Percentiles rank a stretch among this genome's conserved stretches.
Evolutionary conservation across 1,140 invertebrate genomes (phyloP).

Genomic region (Bombus balteatus): DNA sequence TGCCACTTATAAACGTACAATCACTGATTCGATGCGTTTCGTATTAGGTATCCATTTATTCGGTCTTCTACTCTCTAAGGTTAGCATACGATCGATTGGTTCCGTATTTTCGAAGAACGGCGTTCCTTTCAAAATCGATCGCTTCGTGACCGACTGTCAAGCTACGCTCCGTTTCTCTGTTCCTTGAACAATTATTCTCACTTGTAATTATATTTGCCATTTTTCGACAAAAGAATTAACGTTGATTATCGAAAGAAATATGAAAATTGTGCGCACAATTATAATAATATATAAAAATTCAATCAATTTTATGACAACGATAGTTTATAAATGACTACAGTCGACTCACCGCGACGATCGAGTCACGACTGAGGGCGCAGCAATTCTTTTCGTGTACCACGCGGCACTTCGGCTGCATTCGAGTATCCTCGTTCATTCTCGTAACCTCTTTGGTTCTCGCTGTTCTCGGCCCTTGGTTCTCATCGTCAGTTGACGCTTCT

Average conservation of each 20-base stretch:
- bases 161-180: not conserved
- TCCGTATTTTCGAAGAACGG: not conserved
- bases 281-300: not conserved
- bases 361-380: slow-evolving; percentile 43
- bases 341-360: slow-evolving; percentile 9
- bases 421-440: slow-evolving; percentile 37
- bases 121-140: slow-evolving; percentile 39
- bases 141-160: slow-evolving; percentile 25
- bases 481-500: not conserved
- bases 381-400: slow-evolving; percentile 33
- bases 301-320: not conserved
- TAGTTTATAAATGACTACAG: not conserved
- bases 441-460: slow-evolving; percentile 15
- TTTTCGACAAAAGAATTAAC: not conserved
- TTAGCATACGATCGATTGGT: not conserved
- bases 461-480: not conserved
- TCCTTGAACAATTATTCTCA: not conserved
- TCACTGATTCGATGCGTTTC: not conserved
- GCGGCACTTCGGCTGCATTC: slow-evolving; percentile 47
- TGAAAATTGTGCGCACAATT: not conserved
- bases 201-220: slow-evolving; percentile 2
- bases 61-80: not conserved
- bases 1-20: slow-evolving; percentile 12
- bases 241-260: not conserved
- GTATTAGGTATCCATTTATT: slow-evolving; percentile 10